Percentiles rank a stretch among this genome's conserved stretches.
Conservation (phyloP, 2,888 invertebrate species). For the Steinernema scapterisci region DNA sequence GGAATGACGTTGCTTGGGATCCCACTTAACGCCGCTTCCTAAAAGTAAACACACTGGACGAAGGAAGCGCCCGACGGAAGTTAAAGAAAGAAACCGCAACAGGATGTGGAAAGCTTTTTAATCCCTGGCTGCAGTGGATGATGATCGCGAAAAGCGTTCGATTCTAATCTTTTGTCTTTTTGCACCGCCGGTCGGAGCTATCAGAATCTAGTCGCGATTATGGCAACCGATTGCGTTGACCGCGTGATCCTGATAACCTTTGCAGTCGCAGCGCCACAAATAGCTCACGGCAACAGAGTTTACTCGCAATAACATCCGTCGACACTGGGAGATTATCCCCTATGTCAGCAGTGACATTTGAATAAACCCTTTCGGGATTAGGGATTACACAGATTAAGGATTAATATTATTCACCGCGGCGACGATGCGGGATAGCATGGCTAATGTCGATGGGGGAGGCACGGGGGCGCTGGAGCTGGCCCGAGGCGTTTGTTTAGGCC, state of each 20-base stretch:
- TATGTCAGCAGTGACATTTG: slow-evolving; percentile 20
- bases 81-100: neutral
- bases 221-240: neutral
- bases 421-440: neutral
- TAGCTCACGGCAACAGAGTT: slow-evolving; percentile 16
- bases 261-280: slow-evolving; percentile 23
- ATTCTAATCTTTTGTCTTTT: neutral
- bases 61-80: too few relatives aligned
- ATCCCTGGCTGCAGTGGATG: neutral
- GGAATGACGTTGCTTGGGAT: too few relatives aligned
- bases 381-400: slow-evolving; percentile 21
- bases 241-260: slow-evolving; percentile 27
- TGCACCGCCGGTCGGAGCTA: neutral
- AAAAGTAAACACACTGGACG: too few relatives aligned
- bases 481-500: neutral
- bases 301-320: slow-evolving; percentile 30
- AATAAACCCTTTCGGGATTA: neutral
- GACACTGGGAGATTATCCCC: slow-evolving; percentile 6
- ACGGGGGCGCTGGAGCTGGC: neutral
- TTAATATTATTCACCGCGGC: slow-evolving; percentile 10
- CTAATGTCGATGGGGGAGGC: neutral
- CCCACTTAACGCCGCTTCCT: too few relatives aligned
- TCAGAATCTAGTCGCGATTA: slow-evolving; percentile 3
- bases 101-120: neutral
- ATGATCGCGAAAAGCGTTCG: neutral